phyloP scores from a whole-genome alignment of 2,888 invertebrate genomes.

The Ephialtes manifestator region DNA sequence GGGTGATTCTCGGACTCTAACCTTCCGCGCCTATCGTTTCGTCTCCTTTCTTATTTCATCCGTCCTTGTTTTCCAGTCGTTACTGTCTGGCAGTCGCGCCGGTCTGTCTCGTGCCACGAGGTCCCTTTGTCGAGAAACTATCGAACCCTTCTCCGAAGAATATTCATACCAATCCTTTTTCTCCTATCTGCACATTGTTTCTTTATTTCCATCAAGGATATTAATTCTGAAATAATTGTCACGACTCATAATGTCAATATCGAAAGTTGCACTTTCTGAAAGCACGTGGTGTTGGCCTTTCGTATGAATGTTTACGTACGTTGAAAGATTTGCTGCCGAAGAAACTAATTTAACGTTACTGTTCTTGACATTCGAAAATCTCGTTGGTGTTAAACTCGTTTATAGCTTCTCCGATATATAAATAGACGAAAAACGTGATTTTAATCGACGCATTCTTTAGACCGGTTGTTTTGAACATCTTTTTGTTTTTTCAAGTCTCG shows the following conservation, averaged over 20 bases:
- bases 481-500: background rate
- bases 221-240: too few relatives aligned
- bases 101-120: constrained; percentile 67
- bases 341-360: constrained; percentile 10
- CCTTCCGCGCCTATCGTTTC: constrained; percentile 42
- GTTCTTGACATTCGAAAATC: constrained; percentile 24
- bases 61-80: constrained; percentile 34
- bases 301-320: background rate
- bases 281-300: constrained; percentile 1
- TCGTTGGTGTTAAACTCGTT: constrained; percentile 15
- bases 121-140: constrained; percentile 40
- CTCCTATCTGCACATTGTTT: background rate
- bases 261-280: background rate
- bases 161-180: background rate
- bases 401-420: background rate
- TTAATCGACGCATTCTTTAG: background rate
- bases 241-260: background rate
- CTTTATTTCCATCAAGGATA: too few relatives aligned
- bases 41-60: constrained; percentile 45
- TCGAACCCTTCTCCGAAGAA: background rate
- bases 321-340: background rate
- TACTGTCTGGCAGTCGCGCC: constrained; percentile 62
- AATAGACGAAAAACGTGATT: background rate
- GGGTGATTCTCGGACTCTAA: constrained; percentile 50
- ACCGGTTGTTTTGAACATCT: background rate